Conservation (phyloP, 2,113 vertebrate species). For the Micromys minutus region DNA sequence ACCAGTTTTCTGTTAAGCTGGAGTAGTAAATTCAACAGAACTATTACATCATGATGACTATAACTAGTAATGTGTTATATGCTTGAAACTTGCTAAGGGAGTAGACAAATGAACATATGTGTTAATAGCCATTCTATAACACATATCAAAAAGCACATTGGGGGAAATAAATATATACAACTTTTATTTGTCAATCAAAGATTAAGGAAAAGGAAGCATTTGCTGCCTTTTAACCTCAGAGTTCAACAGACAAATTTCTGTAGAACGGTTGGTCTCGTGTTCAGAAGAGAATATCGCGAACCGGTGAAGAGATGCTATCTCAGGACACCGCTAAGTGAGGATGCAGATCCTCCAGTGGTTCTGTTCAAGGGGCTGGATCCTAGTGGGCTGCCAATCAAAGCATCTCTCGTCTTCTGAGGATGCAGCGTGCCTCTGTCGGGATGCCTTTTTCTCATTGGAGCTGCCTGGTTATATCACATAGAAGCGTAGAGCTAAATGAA, state of each 20-base stretch:
- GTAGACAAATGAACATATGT: neutral
- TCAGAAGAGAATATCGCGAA: neutral
- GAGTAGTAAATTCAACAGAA: neutral
- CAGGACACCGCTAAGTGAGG: neutral
- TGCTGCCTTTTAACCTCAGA: constrained; percentile 8
- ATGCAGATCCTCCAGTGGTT: neutral
- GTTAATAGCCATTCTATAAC: neutral
- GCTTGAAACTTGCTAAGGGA: constrained; percentile 14
- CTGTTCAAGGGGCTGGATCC: neutral
- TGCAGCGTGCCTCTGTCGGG: constrained; percentile 3
- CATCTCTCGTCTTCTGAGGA: constrained; percentile 15
- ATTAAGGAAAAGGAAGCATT: neutral
- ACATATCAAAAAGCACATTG: neutral
- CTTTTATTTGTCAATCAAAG: neutral
- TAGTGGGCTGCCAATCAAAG: constrained; percentile 49
- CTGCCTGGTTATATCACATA: constrained; percentile 22
- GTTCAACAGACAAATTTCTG: neutral
- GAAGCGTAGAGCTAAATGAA: constrained; percentile 50
- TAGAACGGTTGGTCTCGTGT: neutral
- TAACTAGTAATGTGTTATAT: neutral
- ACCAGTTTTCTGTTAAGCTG: neutral
- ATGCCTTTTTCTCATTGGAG: constrained; percentile 31
- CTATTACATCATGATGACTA: neutral
- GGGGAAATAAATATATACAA: neutral
- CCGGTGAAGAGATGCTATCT: neutral